A percentile compares a stretch with the other conserved stretches of the same genome.
These are phyloP conservation scores for Teleogryllus oceanicus DNA, from an alignment of 2,888 invertebrate genomes.

Conservation along the genomic window DNA sequence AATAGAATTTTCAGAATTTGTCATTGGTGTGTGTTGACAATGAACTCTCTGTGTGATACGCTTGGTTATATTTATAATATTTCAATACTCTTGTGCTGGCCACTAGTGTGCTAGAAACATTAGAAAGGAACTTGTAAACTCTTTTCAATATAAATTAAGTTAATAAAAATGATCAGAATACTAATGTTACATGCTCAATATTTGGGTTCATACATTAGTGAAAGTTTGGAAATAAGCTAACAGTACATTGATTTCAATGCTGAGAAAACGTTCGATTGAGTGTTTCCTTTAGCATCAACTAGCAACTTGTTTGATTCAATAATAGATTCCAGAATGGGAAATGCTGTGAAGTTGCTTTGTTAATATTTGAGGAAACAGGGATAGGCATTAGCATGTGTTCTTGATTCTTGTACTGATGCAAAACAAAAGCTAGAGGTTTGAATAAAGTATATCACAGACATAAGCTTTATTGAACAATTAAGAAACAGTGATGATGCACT, in stretches of 20 bases:
- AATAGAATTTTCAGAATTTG: conserved; percentile 7
- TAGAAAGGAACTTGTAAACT: neutral
- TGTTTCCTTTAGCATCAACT: neutral
- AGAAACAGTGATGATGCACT: neutral
- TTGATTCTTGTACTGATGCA: conserved; percentile 18
- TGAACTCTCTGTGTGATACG: conserved; percentile 9
- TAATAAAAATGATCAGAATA: conserved; percentile 3
- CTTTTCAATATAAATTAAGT: neutral
- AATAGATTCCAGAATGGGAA: conserved; percentile 5
- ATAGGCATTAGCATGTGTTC: conserved; percentile 18
- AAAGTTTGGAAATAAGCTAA: neutral
- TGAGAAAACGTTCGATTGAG: neutral
- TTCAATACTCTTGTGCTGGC: conserved; percentile 18
- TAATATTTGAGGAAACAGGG: conserved; percentile 8
- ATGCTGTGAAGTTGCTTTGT: conserved; percentile 18
- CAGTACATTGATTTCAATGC: too few species aligned
- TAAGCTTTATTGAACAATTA: conserved; percentile 7
- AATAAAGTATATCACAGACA: neutral
- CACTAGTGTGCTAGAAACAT: neutral
- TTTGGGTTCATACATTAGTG: neutral
- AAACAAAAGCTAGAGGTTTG: conserved; percentile 5
- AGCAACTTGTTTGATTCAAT: neutral
- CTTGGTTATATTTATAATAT: conserved; percentile 18
- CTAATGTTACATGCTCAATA: conserved; percentile 6
- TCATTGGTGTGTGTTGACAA: conserved; percentile 18